Evolutionary conservation across 64 coral and sea anemone species (phyloP), one percentile per base, ranked within the genome.

Genomic region (Pachyseris speciosa): DNA sequence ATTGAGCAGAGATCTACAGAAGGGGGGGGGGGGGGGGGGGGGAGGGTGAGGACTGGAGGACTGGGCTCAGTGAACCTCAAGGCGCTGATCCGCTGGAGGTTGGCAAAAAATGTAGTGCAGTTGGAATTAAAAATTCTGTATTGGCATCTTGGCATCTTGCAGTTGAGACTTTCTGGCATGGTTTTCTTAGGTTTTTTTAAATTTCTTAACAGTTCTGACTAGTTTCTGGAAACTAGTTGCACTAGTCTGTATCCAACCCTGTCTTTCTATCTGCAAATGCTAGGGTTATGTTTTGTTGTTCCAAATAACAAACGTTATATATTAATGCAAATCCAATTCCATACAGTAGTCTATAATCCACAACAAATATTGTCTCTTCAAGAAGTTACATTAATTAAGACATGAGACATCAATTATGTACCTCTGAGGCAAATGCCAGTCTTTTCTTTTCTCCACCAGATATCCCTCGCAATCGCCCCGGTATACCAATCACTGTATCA

Each of bases 341-440:
- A n/a, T n/a, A n/a, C n/a, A n/a, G n/a, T n/a, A n/a, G n/a, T n/a
- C n/a, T n/a, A n/a, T n/a, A n/a, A n/a, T n/a, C n/a, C n/a, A n/a
- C n/a, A n/a, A n/a, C n/a, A n/a, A n/a, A n/a, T n/a, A n/a, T n/a
- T n/a, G n/a, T n/a, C n/a, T n/a, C n/a, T n/a, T n/a, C n/a, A n/a
- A n/a, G n/a, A n/a, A n/a, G n/a, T n/a, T n/a, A n/a, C n/a, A n/a
- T n/a, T n/a, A n/a, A n/a, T n/a, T n/a, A n/a, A n/a, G 7, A 29
- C 9, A 12, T 59, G 60, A 22, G 13, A 31, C 0, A 12, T 16
- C 9, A 12, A 64, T 45, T 19, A 37, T 37, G 13, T 40, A 95
- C 94, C 94, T 96, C 94, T 30, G 94, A 96, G 20, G 94, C 94
- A 96, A 96, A 96, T 64, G 90, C 83, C 34, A 96, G 70, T 52